Evolutionary conservation across 2,888 invertebrate species (phyloP).

Genomic region (Tiliacea aurago): DNA sequence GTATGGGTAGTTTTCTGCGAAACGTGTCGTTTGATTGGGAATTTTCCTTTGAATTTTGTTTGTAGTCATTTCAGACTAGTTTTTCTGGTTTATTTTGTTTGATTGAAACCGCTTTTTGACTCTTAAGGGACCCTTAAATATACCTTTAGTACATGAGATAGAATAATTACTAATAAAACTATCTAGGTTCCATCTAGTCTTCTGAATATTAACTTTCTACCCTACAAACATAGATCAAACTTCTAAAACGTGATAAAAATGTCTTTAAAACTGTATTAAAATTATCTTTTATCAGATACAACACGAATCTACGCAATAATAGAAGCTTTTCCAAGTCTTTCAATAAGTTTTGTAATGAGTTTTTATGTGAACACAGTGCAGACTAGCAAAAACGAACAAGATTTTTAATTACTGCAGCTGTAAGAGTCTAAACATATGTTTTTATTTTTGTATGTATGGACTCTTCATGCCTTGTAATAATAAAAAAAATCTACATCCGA

Average conservation of each 20-base stretch:
- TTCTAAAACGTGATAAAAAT: background rate
- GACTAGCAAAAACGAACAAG: constrained; percentile 35
- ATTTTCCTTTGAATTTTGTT: background rate
- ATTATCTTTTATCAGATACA: background rate
- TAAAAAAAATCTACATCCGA: background rate
- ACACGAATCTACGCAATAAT: constrained; percentile 1
- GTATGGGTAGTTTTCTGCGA: background rate
- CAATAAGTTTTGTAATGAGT: background rate
- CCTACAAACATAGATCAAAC: background rate
- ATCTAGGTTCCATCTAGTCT: background rate
- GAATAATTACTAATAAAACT: background rate
- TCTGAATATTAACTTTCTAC: background rate
- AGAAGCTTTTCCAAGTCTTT: constrained; percentile 1
- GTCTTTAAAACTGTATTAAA: background rate
- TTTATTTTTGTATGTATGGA: constrained; percentile 4
- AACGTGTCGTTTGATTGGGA: background rate
- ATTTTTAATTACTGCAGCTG: constrained; percentile 47
- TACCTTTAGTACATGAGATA: background rate
- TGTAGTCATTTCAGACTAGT: background rate
- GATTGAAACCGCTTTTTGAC: background rate
- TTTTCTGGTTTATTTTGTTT: background rate
- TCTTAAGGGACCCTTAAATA: too few relatives aligned
- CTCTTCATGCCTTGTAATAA: background rate
- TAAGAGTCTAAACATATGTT: constrained; percentile 12
- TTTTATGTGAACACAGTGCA: constrained; percentile 19